phyloP scores from a whole-genome alignment of 2,797 vertebrate species.

The Rhyacichthys aspro region DNA sequence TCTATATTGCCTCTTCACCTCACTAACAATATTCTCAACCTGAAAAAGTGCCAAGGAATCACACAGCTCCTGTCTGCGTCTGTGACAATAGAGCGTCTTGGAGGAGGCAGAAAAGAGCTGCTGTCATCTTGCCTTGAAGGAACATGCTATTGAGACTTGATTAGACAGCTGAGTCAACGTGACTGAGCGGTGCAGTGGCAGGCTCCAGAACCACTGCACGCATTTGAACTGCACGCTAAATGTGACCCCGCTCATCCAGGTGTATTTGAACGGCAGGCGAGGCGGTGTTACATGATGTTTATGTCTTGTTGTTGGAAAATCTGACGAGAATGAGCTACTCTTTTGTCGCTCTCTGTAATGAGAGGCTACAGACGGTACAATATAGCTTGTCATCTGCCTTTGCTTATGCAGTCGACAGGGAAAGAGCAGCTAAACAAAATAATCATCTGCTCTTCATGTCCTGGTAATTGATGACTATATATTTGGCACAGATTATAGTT shows the following conservation, averaged over 20 bases:
- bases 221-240: slow-evolving; percentile 14
- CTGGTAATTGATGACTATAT: slow-evolving; percentile 49
- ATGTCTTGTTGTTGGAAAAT: slow-evolving; percentile 32
- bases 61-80: slow-evolving; percentile 10
- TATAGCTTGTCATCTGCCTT: slow-evolving; percentile 29
- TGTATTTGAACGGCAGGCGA: slow-evolving; percentile 41
- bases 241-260: slow-evolving; percentile 20
- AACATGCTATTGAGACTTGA: slow-evolving; percentile 15
- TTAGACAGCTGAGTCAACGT: slow-evolving; percentile 27
- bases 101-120: slow-evolving; percentile 4
- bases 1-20: slow-evolving; percentile 3
- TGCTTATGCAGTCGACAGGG: slow-evolving; percentile 28
- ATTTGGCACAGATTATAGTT: slow-evolving; percentile 49
- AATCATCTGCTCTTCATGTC: slow-evolving; percentile 38
- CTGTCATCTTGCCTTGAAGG: slow-evolving; percentile 28
- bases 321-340: slow-evolving; percentile 31
- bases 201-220: slow-evolving; percentile 3
- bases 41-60: slow-evolving; percentile 12
- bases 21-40: slow-evolving; percentile 15
- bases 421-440: slow-evolving; percentile 21
- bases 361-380: slow-evolving; percentile 14
- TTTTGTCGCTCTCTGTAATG: slow-evolving; percentile 30
- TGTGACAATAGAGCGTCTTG: slow-evolving; percentile 11
- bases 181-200: slow-evolving; percentile 4
- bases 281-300: slow-evolving; percentile 27